These are phyloP conservation scores for Herpetotheres cachinnans DNA, from an alignment of 2,113 vertebrate species.

Conservation along the genomic window DNA sequence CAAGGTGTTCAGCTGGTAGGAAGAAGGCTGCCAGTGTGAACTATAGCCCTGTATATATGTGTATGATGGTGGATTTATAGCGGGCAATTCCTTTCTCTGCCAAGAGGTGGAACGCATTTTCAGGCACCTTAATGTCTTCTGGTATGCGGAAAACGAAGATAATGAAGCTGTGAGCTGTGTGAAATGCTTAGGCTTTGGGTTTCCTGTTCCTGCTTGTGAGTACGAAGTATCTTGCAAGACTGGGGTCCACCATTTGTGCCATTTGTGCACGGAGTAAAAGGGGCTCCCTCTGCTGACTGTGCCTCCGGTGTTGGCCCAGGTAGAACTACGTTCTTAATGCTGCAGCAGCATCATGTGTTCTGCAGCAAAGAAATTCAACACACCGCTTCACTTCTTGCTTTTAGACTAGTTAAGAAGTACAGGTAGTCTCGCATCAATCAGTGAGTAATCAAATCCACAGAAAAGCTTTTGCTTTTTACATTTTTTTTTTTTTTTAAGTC, in stretches of 20 bases:
- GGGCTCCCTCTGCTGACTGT: background rate
- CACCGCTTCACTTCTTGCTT: background rate
- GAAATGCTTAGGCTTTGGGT: background rate
- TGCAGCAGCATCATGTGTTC: rapidly evolving
- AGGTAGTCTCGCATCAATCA: background rate
- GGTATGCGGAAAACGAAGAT: background rate
- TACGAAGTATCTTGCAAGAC: background rate
- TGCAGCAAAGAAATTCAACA: background rate
- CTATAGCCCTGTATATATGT: rapidly evolving
- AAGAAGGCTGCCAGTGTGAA: background rate
- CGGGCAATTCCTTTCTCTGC: background rate
- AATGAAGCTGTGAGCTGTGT: background rate
- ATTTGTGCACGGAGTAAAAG: background rate
- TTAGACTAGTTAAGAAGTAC: rapidly evolving
- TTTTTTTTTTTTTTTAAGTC: background rate
- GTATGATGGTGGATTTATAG: rapidly evolving
- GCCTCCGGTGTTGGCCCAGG: rapidly evolving
- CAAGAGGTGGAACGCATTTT: background rate
- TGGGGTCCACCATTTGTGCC: background rate
- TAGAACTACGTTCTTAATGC: background rate
- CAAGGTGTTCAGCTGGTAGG: background rate
- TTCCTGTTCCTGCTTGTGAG: rapidly evolving
- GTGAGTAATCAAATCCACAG: background rate
- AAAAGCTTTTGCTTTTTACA: background rate
- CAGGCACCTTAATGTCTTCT: background rate